phyloP scores from a whole-genome alignment of 2,797 vertebrate species.

The Halcyon badia region DNA sequence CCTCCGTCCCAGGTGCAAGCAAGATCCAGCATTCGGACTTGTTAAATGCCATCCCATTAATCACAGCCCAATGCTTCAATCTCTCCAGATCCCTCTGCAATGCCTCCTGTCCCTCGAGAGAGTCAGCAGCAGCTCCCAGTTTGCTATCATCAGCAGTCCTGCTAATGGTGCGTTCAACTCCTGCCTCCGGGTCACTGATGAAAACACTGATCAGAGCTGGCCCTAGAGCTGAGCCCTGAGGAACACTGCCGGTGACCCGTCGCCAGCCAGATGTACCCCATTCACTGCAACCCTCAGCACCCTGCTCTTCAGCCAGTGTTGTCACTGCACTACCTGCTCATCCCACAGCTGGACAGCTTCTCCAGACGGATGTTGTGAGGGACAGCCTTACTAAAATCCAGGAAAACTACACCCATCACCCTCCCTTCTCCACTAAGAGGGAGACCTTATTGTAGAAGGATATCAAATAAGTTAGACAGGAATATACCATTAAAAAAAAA shows the following conservation, averaged over 20 bases:
- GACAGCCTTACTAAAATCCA: background rate
- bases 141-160: background rate
- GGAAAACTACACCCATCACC: background rate
- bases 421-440: background rate
- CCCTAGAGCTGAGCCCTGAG: background rate
- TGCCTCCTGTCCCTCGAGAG: background rate
- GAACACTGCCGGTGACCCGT: rapidly evolving
- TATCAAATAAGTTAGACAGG: background rate
- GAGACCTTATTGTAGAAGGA: background rate
- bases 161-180: background rate
- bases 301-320: background rate
- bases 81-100: background rate
- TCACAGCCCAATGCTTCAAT: background rate
- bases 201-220: background rate
- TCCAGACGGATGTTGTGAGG: background rate
- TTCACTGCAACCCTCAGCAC: background rate
- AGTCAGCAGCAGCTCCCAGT: background rate
- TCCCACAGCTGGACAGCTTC: background rate
- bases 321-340: background rate
- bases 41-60: background rate
- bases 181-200: background rate
- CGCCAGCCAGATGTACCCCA: background rate
- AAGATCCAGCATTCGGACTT: background rate
- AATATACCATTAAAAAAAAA: background rate
- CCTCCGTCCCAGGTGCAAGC: background rate